These are phyloP conservation scores for Neelides sp. DNA, from an alignment of 1,140 invertebrate species.

Conservation along the genomic window DNA sequence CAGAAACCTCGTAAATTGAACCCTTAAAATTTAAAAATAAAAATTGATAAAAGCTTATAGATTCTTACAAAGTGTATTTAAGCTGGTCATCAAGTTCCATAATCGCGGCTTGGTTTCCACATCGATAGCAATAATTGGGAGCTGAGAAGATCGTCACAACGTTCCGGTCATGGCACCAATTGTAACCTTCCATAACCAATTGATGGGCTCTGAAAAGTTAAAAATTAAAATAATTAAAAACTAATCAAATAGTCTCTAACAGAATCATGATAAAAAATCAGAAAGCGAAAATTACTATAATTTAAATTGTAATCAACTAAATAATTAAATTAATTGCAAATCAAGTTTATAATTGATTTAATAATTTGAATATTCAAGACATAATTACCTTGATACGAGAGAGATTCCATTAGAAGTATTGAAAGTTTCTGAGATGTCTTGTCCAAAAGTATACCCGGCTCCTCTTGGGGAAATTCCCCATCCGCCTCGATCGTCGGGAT, in stretches of 20 bases:
- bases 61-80: constrained; percentile 98
- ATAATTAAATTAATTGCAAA: too few relatives aligned
- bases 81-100: constrained; percentile 99
- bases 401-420: constrained; percentile 98
- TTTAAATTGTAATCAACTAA: too few relatives aligned
- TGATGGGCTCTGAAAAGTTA: constrained; percentile 73
- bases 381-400: constrained; percentile 63
- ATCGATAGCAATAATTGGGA: constrained; percentile 99
- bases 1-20: constrained; percentile 8
- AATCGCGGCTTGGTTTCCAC: constrained; percentile 99
- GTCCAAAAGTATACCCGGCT: constrained; percentile 98
- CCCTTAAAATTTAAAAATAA: too few relatives aligned
- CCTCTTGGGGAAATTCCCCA: constrained; percentile 99
- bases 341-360: neutral
- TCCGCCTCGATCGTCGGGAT: constrained; percentile 89
- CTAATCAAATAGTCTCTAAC: too few relatives aligned
- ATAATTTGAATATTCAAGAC: too few relatives aligned
- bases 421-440: constrained; percentile 99
- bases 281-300: too few relatives aligned
- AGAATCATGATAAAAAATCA: too few relatives aligned
- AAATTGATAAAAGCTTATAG: too few relatives aligned
- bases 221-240: neutral
- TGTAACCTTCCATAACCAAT: constrained; percentile 99
- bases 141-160: constrained; percentile 99
- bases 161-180: constrained; percentile 99